Conservation (phyloP, 2,113 vertebrate genomes). For the Hippocampus abdominalis region DNA sequence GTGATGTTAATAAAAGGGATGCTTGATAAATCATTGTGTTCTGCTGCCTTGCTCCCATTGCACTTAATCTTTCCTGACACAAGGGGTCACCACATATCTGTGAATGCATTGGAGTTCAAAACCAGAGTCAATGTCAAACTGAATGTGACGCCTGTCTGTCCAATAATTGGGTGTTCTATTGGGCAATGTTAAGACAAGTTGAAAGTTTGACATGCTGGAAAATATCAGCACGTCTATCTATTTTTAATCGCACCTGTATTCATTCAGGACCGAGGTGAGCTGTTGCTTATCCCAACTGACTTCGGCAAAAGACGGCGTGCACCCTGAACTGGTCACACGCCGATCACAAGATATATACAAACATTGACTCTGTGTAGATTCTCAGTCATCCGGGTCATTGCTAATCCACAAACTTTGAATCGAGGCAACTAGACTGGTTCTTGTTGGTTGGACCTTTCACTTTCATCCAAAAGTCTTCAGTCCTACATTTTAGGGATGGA, state of each 20-base stretch:
- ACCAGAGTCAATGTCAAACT: background rate
- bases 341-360: too few relatives aligned
- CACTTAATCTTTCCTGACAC: slow-evolving; percentile 40
- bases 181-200: slow-evolving; percentile 2
- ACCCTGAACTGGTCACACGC: too few relatives aligned
- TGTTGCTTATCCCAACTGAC: too few relatives aligned
- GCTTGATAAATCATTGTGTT: slow-evolving; percentile 68
- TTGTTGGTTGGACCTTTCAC: too few relatives aligned
- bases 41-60: slow-evolving; percentile 7
- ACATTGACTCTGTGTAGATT: too few relatives aligned
- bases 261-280: too few relatives aligned
- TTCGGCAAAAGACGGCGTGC: too few relatives aligned
- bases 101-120: background rate
- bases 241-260: background rate
- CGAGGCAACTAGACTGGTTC: too few relatives aligned
- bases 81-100: slow-evolving; percentile 38
- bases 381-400: too few relatives aligned
- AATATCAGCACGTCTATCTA: background rate
- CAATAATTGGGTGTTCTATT: slow-evolving; percentile 16
- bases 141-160: background rate
- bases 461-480: too few relatives aligned
- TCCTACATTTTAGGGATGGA: too few relatives aligned
- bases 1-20: slow-evolving; percentile 80
- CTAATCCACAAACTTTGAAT: too few relatives aligned
- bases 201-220: background rate